phyloP scores from a whole-genome alignment of 2,113 vertebrate species.

The Odocoileus hemionus region DNA sequence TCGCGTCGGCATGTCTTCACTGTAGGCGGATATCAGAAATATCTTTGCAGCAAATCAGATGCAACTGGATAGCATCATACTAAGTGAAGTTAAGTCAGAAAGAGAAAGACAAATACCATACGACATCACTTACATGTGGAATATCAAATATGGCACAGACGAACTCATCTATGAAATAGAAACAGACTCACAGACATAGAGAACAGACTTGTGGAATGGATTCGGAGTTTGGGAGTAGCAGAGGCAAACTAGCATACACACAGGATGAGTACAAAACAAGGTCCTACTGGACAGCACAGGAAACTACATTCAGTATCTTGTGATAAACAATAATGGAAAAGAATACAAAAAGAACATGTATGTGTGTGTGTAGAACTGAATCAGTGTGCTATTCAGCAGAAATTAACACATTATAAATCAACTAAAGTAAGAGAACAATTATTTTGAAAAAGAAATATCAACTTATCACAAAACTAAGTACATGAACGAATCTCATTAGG shows the following conservation, averaged over 20 bases:
- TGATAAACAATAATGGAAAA: background rate
- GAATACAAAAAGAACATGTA: background rate
- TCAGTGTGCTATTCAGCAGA: background rate
- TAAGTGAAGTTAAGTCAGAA: background rate
- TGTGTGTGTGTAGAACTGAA: background rate
- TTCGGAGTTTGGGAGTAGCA: background rate
- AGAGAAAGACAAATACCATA: background rate
- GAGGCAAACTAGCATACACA: background rate
- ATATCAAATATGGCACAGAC: background rate
- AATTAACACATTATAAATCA: background rate
- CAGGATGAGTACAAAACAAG: background rate
- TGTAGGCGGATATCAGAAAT: background rate
- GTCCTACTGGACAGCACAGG: background rate
- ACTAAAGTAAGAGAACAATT: background rate
- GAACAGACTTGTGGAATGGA: background rate
- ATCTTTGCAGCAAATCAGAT: background rate
- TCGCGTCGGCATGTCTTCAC: background rate
- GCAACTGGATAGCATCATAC: background rate
- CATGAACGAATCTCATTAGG: background rate
- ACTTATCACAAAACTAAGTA: background rate
- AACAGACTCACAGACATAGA: background rate
- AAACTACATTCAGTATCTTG: background rate
- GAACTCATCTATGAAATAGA: background rate
- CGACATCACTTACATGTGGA: background rate
- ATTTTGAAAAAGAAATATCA: background rate